phyloP scores from a whole-genome alignment of 2,797 vertebrate species.

The Streptopelia turtur region DNA sequence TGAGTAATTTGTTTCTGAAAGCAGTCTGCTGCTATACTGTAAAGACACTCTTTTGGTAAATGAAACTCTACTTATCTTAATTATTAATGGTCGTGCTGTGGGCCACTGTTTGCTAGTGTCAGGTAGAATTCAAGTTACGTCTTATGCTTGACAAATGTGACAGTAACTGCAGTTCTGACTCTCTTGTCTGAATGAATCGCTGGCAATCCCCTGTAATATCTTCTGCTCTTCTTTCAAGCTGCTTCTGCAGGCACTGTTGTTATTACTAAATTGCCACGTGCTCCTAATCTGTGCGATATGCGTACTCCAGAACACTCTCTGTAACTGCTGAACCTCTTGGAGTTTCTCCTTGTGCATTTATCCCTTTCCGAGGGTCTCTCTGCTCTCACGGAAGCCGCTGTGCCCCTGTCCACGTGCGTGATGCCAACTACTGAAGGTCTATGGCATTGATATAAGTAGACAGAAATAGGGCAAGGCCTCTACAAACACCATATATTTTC shows the following conservation, averaged over 20 bases:
- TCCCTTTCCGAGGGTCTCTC: neutral
- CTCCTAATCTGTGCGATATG: neutral
- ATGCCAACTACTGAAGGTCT: neutral
- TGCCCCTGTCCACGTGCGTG: neutral
- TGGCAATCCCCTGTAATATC: neutral
- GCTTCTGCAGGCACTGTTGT: neutral
- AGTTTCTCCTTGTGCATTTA: neutral
- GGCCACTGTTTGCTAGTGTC: neutral
- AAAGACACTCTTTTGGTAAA: neutral
- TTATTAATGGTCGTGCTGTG: neutral
- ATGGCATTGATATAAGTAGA: neutral
- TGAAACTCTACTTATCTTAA: neutral
- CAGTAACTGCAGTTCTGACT: neutral
- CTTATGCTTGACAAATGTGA: neutral
- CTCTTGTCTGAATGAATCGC: neutral
- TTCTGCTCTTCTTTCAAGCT: neutral
- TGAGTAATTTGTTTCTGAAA: neutral
- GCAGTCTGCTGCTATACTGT: neutral
- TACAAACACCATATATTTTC: fast-evolving
- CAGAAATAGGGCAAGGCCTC: neutral
- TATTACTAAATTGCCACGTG: neutral
- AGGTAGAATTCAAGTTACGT: neutral
- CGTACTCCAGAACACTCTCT: neutral
- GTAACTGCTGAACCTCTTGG: neutral
- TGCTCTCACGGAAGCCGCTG: neutral